These are phyloP conservation scores for Nematolebias whitei DNA, from an alignment of 2,113 vertebrate species.

Conservation along the genomic window DNA sequence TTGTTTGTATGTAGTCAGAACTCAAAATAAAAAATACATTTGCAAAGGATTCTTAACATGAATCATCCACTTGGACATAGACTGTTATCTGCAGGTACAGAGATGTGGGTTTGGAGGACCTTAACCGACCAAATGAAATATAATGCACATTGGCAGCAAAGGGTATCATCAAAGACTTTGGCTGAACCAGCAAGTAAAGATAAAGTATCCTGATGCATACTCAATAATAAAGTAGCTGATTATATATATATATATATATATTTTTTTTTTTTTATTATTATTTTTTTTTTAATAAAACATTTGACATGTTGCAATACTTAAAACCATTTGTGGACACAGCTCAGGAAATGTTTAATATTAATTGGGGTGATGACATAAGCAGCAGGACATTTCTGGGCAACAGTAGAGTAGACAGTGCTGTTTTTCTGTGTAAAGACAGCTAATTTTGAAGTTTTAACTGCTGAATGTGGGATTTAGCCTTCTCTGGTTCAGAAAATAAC, in stretches of 20 bases:
- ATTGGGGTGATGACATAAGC: neutral
- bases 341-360: neutral
- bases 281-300: neutral
- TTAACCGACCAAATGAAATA: neutral
- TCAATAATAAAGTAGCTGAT: too few species aligned
- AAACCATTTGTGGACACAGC: neutral
- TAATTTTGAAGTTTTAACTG: conserved; percentile 37
- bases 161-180: neutral
- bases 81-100: conserved; percentile 1
- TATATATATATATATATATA: too few species aligned
- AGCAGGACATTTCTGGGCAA: neutral
- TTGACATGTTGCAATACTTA: neutral
- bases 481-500: neutral
- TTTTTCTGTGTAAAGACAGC: neutral
- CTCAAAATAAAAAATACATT: conserved; percentile 3
- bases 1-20: neutral
- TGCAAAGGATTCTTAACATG: conserved; percentile 9
- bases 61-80: conserved; percentile 4
- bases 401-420: neutral
- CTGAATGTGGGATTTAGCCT: neutral
- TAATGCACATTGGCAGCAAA: neutral
- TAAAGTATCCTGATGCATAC: too few species aligned
- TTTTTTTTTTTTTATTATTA: too few species aligned
- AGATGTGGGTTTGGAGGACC: conserved; percentile 21
- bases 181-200: too few species aligned